Base-by-base conservation (phyloP, 2,113 vertebrate genomes). In the Ctenomys sociabilis region DNA sequence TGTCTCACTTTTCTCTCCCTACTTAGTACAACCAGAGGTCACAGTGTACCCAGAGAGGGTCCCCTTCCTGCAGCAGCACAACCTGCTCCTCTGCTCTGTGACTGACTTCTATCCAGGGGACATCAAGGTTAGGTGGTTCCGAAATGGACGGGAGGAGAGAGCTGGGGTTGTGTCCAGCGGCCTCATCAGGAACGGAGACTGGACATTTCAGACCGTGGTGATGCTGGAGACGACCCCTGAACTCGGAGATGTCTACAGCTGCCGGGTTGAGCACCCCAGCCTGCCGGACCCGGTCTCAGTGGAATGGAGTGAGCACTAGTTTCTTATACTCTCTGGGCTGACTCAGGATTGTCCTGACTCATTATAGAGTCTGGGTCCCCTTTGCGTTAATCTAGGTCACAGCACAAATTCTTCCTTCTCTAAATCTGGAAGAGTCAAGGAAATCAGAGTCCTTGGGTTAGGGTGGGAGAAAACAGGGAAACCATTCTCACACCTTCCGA, bases 221-320 rank as follows among this genome's bases (percentile, higher is more conserved):
- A 95, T 85, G 91, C 91, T 97, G 88, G 95, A 98, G 94, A 97
- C 98, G 93, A 96, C 0, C 0, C 97, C 98, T 1, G 59, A 97
- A 63, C 92, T 86, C n/a, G 98, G 98, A 57, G 97, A 98, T 64
- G 14, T 98, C 72, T 99, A 97, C 96, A 96, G 97, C 97, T 99
- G 98, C 30, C 43, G 88, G 0, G 98, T 98, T 16, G 94, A 97
- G 7, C 95, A 92, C 17, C 28, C 94, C 94, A 97, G 89, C 66
- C 64, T 96, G 63, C 40, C 0, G 17, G 82, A 57, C 17, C 96
- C 96, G 0, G 4, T 95, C 30, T 93, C 96, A 19, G 94, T 96
- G 93, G 95, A 96, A 80, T 97, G 97, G 97, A 91, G 96, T 97
- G 88, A 96, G 97, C 54, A 52, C 59, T 52, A 9, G 40, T 83